These are phyloP conservation scores for Drosophila tristis DNA, from an alignment of 1,140 invertebrate genomes.

Conservation along the genomic window DNA sequence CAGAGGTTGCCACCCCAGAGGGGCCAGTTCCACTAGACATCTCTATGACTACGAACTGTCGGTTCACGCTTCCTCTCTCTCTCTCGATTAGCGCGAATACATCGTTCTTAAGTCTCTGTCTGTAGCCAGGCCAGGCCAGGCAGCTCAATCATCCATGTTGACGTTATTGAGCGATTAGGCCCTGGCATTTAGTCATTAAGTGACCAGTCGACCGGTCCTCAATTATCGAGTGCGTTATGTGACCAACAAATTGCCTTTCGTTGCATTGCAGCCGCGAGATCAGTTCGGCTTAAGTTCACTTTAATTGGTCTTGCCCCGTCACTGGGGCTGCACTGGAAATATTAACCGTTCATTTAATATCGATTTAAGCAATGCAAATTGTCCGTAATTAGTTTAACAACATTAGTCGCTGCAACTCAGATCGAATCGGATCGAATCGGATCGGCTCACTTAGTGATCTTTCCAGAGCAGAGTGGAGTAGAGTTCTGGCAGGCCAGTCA, in stretches of 20 bases:
- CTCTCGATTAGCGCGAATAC: no score
- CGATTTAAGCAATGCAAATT: conserved; percentile 38
- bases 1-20: conserved; percentile 16
- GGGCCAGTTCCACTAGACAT: not conserved
- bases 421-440: not conserved
- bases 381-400: conserved; percentile 49
- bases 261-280: conserved; percentile 7
- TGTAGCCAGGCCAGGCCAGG: no score
- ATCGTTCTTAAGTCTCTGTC: no score
- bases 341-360: conserved; percentile 40
- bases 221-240: conserved; percentile 13
- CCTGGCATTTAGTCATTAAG: conserved; percentile 37
- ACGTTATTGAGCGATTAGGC: conserved; percentile 60
- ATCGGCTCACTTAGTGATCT: conserved; percentile 8
- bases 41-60: conserved; percentile 2
- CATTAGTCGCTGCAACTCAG: conserved; percentile 6
- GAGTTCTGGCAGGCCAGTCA: conserved; percentile 17
- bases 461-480: conserved; percentile 7
- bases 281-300: conserved; percentile 28
- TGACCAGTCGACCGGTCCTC: conserved; percentile 1
- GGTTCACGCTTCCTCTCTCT: no score
- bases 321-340: conserved; percentile 1
- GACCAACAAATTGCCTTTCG: not conserved
- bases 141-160: conserved; percentile 10
- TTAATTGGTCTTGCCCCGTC: conserved; percentile 21